A percentile compares a stretch with the other conserved stretches of the same genome.
These are phyloP conservation scores for Eucera pruinosa DNA, from an alignment of 2,888 invertebrate species.

Conservation along the genomic window DNA sequence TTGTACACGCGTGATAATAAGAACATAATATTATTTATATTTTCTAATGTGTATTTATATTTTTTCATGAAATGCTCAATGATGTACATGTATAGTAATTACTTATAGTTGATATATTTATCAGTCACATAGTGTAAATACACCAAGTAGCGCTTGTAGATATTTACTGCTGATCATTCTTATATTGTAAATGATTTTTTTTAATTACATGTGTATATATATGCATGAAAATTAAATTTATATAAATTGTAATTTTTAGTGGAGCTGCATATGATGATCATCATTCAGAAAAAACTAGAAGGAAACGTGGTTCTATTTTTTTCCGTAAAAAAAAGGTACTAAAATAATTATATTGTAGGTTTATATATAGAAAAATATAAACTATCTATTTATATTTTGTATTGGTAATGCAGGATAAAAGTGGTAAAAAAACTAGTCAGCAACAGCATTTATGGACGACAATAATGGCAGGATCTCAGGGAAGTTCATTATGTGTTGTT, in stretches of 20 bases:
- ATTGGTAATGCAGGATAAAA: slow-evolving; percentile 90
- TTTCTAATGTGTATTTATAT: slow-evolving; percentile 38
- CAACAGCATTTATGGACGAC: slow-evolving; percentile 90
- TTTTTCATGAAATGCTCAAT: slow-evolving; percentile 31
- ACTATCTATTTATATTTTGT: too few relatives aligned
- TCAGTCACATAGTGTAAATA: slow-evolving; percentile 35
- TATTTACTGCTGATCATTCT: slow-evolving; percentile 30
- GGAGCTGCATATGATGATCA: slow-evolving; percentile 86
- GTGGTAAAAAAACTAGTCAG: slow-evolving; percentile 86
- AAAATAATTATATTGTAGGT: not conserved
- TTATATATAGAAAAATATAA: not conserved
- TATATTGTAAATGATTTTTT: not conserved
- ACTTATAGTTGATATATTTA: slow-evolving; percentile 21
- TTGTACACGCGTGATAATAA: slow-evolving; percentile 23
- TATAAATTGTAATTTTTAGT: slow-evolving; percentile 66
- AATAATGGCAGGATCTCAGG: slow-evolving; percentile 86
- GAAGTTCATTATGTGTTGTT: slow-evolving; percentile 90
- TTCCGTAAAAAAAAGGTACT: slow-evolving; percentile 95
- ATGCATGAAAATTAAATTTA: not conserved
- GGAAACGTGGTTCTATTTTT: slow-evolving; percentile 95
- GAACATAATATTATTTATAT: slow-evolving; percentile 15
- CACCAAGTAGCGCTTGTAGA: slow-evolving; percentile 44
- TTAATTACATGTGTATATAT: not conserved
- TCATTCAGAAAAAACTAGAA: slow-evolving; percentile 91
- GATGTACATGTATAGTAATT: slow-evolving; percentile 34